A percentile compares a stretch with the other conserved stretches of the same genome.
Conservation (phyloP, 1,140 invertebrate genomes). For the Penaeus indicus region DNA sequence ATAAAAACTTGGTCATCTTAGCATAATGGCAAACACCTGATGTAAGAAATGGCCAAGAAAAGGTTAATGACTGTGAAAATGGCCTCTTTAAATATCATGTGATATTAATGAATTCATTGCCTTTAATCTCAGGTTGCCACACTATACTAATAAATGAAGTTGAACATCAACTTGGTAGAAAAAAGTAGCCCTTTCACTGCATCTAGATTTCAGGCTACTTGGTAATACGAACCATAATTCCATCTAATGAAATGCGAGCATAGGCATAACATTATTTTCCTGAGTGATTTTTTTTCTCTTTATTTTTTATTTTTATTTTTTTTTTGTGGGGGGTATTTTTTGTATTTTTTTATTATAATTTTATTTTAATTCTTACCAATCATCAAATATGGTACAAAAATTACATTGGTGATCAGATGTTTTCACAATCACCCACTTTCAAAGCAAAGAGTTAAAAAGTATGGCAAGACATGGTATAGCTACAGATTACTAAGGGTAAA, state of each 20-base stretch:
- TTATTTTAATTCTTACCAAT: neutral
- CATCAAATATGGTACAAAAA: constrained; percentile 22
- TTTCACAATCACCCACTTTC: constrained; percentile 2
- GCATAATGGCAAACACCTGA: no score
- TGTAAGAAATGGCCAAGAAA: no score
- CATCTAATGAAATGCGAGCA: neutral
- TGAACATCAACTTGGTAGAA: constrained; percentile 3
- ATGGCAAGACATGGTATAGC: constrained; percentile 23
- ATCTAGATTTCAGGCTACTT: neutral
- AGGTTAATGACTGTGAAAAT: no score
- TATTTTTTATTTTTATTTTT: no score
- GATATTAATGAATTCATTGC: no score
- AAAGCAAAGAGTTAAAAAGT: constrained; percentile 30
- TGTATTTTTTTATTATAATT: no score
- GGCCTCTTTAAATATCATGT: no score
- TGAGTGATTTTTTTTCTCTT: neutral
- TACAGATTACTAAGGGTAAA: neutral
- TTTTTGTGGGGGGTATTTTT: no score
- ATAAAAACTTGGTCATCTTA: no score
- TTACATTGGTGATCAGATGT: constrained; percentile 6
- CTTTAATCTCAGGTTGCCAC: no score
- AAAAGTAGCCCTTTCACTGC: neutral
- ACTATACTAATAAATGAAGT: neutral
- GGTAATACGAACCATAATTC: constrained; percentile 24
- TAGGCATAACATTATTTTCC: constrained; percentile 21